phyloP scores from a whole-genome alignment of 2,113 vertebrate species.

The Rhea pennata region DNA sequence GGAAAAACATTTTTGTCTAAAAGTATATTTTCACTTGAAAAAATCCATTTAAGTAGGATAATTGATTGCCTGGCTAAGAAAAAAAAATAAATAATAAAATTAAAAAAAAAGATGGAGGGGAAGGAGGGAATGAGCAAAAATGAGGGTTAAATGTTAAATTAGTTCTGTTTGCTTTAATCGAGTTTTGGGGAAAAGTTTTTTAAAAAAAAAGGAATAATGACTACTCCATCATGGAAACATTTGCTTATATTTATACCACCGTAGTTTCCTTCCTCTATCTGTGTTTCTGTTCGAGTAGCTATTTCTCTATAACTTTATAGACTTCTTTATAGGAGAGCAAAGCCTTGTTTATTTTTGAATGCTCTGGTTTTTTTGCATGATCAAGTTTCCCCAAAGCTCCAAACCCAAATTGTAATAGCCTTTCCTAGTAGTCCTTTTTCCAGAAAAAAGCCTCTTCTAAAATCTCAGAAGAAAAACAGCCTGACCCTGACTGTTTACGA shows the following conservation, averaged over 20 bases:
- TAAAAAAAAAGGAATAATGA: neutral
- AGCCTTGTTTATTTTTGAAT: neutral
- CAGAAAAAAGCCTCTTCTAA: neutral
- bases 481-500: neutral
- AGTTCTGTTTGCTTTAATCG: neutral
- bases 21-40: neutral
- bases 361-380: neutral
- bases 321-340: no score
- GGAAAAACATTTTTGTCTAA: neutral
- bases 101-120: neutral
- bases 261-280: neutral
- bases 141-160: rapidly evolving
- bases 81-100: no score
- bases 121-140: neutral
- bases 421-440: neutral
- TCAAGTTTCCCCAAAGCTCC: neutral
- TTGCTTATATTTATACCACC: neutral
- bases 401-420: neutral
- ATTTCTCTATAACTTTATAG: neutral
- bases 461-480: neutral
- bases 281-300: neutral
- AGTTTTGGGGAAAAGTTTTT: neutral
- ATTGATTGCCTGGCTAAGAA: neutral
- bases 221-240: neutral
- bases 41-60: neutral